Evolutionary conservation across 2,888 invertebrate species (phyloP), one percentile per base, ranked within the genome.

Genomic region (Stratiomys singularior): DNA sequence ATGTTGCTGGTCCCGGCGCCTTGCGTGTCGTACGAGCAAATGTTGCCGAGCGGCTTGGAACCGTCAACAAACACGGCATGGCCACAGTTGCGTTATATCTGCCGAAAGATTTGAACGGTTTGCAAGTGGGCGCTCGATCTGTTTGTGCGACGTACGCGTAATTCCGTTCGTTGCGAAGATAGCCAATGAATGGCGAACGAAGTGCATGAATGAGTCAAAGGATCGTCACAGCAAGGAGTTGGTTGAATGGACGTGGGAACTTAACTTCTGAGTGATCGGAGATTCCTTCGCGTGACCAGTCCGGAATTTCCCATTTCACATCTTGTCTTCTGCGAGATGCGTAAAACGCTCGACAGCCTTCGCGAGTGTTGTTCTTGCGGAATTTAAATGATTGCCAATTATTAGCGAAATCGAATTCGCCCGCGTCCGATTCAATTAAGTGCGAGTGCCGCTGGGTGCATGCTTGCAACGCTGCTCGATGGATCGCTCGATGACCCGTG

Each of bases 41-140:
- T 67, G 67, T 27, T 67, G 37, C 46, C 46, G 11, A 37, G 44
- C 46, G 23, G 67, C 30, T 27, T 67, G 46, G 67, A 18, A 1
- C 9, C 46, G 44, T 44, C 67, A 67, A 67, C 37, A 67, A 67
- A 21, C 46, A 27, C 46, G 44, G 67, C 67, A 27, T 44, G 67
- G 46, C 67, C 23, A 13, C 74, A 74, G 74, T 74, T 72, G n/a
- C 58, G 58, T 52, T 58, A 74, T 60, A 60, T 74, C 60, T 74
- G 37, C 37, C 60, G 74, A 60, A 60, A 15, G 58, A 46, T 69
- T 47, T 23, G 46, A 47, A 69, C 27, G 66, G 25, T 46, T 37
- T 23, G n/a, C 2, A 15, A 30, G 66, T 21, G 66, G 1, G n/a
- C 11, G 52, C 15, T 52, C 52, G 52, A 15, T 52, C 15, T 37